A percentile compares a stretch with the other conserved stretches of the same genome.
These are phyloP conservation scores for Python bivittatus DNA, from an alignment of 2,113 vertebrate genomes.

Conservation along the genomic window DNA sequence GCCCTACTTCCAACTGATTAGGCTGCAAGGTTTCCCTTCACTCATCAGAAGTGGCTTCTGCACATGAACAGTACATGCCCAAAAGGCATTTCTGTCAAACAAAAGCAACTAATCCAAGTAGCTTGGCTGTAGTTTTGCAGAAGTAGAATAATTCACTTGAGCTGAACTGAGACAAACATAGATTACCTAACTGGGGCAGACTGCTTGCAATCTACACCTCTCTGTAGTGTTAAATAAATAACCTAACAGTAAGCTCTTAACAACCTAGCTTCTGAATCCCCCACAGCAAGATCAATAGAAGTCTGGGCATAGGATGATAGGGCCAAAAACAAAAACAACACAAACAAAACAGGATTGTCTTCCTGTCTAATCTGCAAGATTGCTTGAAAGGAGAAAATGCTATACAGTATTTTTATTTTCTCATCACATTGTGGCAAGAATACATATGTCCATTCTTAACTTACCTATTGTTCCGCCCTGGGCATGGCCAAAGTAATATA, in stretches of 20 bases:
- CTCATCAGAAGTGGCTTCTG: background rate
- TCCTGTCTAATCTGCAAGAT: background rate
- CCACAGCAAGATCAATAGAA: background rate
- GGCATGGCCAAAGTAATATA: background rate
- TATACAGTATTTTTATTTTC: background rate
- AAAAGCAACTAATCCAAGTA: background rate
- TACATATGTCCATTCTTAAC: background rate
- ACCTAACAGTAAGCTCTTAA: background rate
- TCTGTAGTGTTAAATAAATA: background rate
- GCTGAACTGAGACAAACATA: background rate
- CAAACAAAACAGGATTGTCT: background rate
- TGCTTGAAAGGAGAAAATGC: background rate
- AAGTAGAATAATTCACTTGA: background rate
- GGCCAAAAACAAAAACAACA: background rate
- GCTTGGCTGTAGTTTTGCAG: background rate
- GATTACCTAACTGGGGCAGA: background rate
- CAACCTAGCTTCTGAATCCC: background rate
- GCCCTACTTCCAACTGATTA: background rate
- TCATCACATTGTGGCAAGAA: background rate
- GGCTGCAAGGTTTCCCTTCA: background rate
- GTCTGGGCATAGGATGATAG: background rate
- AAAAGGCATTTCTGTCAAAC: background rate
- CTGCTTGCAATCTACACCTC: background rate
- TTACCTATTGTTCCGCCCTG: background rate
- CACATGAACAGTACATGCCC: background rate